Evolutionary conservation across 1,140 invertebrate genomes (phyloP).

Genomic region (Drosophila ohnishii): DNA sequence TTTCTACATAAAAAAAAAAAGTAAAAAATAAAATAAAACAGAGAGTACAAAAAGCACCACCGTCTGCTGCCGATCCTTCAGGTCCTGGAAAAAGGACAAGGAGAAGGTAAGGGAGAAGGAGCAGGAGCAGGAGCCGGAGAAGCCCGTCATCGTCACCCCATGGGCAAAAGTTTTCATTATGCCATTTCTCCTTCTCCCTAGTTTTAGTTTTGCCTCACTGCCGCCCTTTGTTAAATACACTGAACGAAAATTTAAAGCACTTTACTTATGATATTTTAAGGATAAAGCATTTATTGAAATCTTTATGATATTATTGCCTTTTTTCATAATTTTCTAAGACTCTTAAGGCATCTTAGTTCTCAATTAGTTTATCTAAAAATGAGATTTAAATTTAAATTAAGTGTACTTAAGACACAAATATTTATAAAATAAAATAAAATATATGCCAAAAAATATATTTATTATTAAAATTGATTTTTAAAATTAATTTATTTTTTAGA

Average conservation of each 20-base stretch:
- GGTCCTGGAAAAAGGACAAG: slow-evolving; percentile 29
- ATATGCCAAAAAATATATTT: no score
- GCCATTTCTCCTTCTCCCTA: slow-evolving; percentile 56
- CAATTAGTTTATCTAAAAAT: no score
- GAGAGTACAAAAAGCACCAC: slow-evolving; percentile 64
- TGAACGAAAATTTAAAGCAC: not conserved
- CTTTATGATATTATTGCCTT: no score
- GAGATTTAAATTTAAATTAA: no score
- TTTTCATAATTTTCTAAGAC: no score
- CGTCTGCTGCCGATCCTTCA: slow-evolving; percentile 52
- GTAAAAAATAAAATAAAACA: slow-evolving; percentile 5
- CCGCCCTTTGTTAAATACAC: slow-evolving; percentile 22
- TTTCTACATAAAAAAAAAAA: slow-evolving; percentile 57
- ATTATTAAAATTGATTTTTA: no score
- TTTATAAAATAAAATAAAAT: no score
- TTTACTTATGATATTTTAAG: not conserved
- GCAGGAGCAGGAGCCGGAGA: slow-evolving; percentile 40
- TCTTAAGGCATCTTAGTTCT: no score
- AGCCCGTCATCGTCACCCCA: slow-evolving; percentile 72
- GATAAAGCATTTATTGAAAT: not conserved
- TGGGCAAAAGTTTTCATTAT: slow-evolving; percentile 73
- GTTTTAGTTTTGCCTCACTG: slow-evolving; percentile 44
- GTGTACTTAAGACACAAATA: no score
- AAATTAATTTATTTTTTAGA: no score
- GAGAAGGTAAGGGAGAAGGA: slow-evolving; percentile 36